These are phyloP conservation scores for Manis pentadactyla DNA, from an alignment of 2,797 vertebrate species.

Conservation along the genomic window DNA sequence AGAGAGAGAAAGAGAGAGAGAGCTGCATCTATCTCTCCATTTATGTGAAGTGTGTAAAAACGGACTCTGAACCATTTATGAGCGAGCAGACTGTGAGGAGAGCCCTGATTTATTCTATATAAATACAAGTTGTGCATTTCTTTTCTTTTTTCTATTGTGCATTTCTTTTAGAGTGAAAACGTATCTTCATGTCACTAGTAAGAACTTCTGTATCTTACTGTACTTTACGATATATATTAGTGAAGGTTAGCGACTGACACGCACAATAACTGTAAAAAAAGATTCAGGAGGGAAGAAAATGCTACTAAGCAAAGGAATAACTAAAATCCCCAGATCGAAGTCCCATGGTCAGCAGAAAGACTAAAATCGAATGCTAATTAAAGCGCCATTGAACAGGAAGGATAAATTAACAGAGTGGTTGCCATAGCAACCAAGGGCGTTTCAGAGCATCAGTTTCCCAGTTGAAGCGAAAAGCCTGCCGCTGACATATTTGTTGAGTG, in stretches of 20 bases:
- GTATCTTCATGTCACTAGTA: neutral
- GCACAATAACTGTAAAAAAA: neutral
- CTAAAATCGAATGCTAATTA: neutral
- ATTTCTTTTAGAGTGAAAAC: neutral
- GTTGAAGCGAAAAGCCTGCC: accelerated
- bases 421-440: neutral
- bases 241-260: neutral
- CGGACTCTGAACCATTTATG: too few relatives aligned
- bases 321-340: neutral
- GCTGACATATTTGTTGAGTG: neutral
- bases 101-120: neutral
- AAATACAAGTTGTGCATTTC: neutral
- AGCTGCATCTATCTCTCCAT: accelerated
- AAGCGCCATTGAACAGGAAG: neutral
- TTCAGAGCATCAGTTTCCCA: accelerated
- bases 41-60: neutral
- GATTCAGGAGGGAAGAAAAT: neutral
- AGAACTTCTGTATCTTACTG: neutral
- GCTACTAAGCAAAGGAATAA: neutral
- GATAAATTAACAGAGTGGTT: neutral
- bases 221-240: too few relatives aligned
- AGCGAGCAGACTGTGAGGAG: accelerated
- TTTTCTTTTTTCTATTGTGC: neutral
- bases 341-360: neutral
- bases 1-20: too few relatives aligned